Conservation (phyloP, 2,113 vertebrate genomes). For the Maccullochella peelii region DNA sequence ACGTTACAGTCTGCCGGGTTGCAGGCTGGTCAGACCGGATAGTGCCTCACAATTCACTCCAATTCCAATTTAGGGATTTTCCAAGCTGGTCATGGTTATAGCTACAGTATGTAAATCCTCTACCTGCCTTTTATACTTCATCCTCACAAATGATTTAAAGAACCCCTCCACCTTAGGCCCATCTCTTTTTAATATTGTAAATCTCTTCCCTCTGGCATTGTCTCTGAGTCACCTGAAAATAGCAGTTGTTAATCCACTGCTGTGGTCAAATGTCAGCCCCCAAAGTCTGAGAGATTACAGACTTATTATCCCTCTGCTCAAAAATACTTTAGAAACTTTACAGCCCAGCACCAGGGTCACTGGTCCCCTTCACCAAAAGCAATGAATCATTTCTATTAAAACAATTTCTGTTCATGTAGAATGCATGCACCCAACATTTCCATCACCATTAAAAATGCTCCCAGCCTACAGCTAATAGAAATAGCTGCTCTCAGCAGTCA, state of each 20-base stretch:
- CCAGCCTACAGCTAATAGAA: conserved; percentile 17
- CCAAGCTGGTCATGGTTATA: conserved; percentile 22
- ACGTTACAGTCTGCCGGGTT: conserved; percentile 7
- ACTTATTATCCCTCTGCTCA: conserved; percentile 24
- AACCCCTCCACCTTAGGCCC: conserved; percentile 29
- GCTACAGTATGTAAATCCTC: conserved; percentile 56
- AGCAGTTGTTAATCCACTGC: conserved; percentile 37
- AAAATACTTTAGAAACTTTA: conserved; percentile 6
- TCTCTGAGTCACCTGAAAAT: conserved; percentile 35
- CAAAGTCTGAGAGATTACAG: conserved; percentile 25
- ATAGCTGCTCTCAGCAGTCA: not conserved
- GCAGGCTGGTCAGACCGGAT: conserved; percentile 34
- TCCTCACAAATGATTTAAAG: conserved; percentile 49
- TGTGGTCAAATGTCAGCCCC: conserved; percentile 29
- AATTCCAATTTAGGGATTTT: conserved; percentile 28
- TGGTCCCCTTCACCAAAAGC: not conserved
- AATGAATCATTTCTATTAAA: conserved; percentile 28
- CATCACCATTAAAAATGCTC: not conserved
- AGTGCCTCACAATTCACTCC: conserved; percentile 26
- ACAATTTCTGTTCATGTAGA: conserved; percentile 7
- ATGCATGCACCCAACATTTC: not conserved
- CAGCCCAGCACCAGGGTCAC: not conserved
- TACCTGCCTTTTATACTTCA: conserved; percentile 52
- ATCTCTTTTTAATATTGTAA: conserved; percentile 46
- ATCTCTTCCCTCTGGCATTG: conserved; percentile 31